These are phyloP conservation scores for Drosophila pandora DNA, from an alignment of 1,140 invertebrate genomes.

Conservation along the genomic window DNA sequence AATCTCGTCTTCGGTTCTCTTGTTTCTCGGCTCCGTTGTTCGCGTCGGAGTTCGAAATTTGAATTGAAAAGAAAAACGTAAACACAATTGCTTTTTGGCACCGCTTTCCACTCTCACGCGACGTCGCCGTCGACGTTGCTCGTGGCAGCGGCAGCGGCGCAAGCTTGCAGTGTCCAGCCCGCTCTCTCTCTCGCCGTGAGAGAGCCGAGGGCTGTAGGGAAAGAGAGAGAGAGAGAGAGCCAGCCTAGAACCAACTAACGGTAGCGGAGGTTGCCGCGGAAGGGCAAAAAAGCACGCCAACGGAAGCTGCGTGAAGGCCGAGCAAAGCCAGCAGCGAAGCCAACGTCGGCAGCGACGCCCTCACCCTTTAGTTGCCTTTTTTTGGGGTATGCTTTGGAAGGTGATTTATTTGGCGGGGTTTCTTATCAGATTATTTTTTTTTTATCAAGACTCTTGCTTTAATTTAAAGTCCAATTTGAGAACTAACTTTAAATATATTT, in stretches of 20 bases:
- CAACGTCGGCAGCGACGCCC: slow-evolving; percentile 4
- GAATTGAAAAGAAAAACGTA: slow-evolving; percentile 11
- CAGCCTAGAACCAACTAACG: too few species aligned
- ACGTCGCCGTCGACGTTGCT: background rate
- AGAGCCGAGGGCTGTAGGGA: slow-evolving; percentile 6
- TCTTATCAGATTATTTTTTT: too few species aligned
- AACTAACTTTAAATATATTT: too few species aligned
- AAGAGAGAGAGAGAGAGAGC: background rate
- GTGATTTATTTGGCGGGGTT: too few species aligned
- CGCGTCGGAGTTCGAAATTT: slow-evolving; percentile 10
- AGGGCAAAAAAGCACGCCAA: slow-evolving; percentile 35
- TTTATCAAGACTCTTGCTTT: too few species aligned
- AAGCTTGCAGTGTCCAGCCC: background rate
- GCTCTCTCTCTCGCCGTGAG: slow-evolving; percentile 3
- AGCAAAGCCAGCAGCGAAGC: slow-evolving; percentile 45
- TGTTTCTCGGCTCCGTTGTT: slow-evolving; percentile 4
- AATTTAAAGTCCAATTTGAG: background rate
- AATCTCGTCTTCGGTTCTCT: background rate
- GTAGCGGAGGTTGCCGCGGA: background rate
- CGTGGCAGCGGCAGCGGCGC: slow-evolving; percentile 2
- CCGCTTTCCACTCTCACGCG: slow-evolving; percentile 6
- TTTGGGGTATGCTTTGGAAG: too few species aligned
- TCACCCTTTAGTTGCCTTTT: background rate
- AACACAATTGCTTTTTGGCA: slow-evolving; percentile 11
- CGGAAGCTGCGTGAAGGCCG: slow-evolving; percentile 67